Percentiles rank a stretch among this genome's conserved stretches.
phyloP scores from a whole-genome alignment of 1,140 invertebrate species.

The Platyura marginata region DNA sequence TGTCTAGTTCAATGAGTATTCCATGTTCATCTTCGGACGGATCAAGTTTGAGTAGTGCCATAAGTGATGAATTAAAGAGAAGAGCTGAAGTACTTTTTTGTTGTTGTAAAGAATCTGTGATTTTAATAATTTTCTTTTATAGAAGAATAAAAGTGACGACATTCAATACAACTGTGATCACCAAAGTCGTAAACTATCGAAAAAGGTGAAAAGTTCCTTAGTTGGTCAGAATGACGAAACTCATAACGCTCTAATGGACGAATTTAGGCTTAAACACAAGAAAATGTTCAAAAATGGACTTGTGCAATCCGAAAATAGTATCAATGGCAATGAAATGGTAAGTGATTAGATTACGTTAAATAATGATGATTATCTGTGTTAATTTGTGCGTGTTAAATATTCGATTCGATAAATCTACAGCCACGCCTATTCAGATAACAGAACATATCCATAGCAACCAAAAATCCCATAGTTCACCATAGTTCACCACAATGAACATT shows the following conservation, averaged over 20 bases:
- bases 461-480: no score
- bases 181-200: slow-evolving; percentile 1
- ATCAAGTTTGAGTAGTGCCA: slow-evolving; percentile 28
- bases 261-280: slow-evolving; percentile 66
- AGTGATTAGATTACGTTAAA: no score
- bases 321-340: no score
- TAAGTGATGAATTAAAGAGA: slow-evolving; percentile 33
- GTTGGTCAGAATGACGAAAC: slow-evolving; percentile 31
- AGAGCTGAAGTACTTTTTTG: slow-evolving; percentile 32
- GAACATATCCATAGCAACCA: no score
- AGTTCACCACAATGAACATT: no score
- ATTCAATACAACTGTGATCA: no score
- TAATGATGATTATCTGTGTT: no score
- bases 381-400: no score
- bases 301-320: slow-evolving; percentile 2
- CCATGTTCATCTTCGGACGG: slow-evolving; percentile 2
- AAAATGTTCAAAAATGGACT: slow-evolving; percentile 54
- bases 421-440: no score
- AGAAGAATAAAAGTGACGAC: slow-evolving; percentile 1
- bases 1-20: neutral
- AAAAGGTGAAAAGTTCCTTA: neutral
- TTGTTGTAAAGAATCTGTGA: neutral
- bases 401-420: no score
- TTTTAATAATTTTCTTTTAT: slow-evolving; percentile 2
- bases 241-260: slow-evolving; percentile 62